A percentile compares a stretch with the other conserved stretches of the same genome.
phyloP scores from a whole-genome alignment of 2,113 vertebrate species.

The Holacanthus passer region DNA sequence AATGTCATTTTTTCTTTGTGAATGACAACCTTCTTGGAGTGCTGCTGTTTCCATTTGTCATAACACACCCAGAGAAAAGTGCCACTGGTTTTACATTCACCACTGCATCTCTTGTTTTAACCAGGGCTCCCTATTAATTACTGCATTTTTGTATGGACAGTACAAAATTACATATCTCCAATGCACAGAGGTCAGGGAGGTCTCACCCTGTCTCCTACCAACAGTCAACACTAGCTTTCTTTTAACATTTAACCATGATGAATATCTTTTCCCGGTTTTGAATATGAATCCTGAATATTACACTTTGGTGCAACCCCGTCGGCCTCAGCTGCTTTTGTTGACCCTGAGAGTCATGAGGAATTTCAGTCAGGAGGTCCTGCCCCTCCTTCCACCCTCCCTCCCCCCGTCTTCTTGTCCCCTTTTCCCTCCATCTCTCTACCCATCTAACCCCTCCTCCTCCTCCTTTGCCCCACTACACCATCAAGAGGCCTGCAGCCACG shows the following conservation, averaged over 20 bases:
- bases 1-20: neutral
- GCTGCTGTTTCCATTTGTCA: neutral
- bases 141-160: neutral
- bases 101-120: neutral
- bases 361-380: conserved; percentile 57
- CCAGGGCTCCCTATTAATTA: neutral
- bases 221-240: neutral
- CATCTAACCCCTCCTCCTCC: conserved; percentile 39
- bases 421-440: conserved; percentile 25
- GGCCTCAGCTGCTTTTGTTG: conserved; percentile 63
- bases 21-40: neutral
- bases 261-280: conserved; percentile 19
- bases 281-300: conserved; percentile 56
- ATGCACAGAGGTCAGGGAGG: neutral
- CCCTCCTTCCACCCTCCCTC: conserved; percentile 3
- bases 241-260: conserved; percentile 9
- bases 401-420: conserved; percentile 4
- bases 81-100: neutral
- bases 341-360: conserved; percentile 80
- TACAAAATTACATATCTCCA: neutral
- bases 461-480: conserved; percentile 44
- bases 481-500: conserved; percentile 71
- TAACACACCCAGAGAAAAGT: neutral
- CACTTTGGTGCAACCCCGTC: conserved; percentile 56
- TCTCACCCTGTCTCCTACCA: neutral